Evolutionary conservation across 2,113 vertebrate species (phyloP).

Genomic region (Narcine bancroftii): DNA sequence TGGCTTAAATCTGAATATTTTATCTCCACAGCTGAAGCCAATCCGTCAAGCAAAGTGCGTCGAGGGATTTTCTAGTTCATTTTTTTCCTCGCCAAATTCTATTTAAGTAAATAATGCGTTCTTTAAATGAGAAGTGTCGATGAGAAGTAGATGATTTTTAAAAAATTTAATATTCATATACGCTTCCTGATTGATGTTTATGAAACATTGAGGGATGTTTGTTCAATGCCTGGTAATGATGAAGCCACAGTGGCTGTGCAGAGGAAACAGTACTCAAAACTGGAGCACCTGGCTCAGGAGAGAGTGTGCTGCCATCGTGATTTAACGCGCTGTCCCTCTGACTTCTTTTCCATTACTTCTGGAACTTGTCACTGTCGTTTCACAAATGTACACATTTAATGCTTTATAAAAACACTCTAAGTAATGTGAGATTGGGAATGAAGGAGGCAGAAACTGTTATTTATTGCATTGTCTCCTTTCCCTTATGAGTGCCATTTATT

Average conservation of each 20-base stretch:
- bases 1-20: neutral
- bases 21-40: neutral
- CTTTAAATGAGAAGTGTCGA: neutral
- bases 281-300: neutral
- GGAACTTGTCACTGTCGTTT: neutral
- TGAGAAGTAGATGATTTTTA: neutral
- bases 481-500: neutral
- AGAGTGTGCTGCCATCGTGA: neutral
- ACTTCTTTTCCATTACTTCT: neutral
- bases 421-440: slow-evolving; percentile 2
- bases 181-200: neutral
- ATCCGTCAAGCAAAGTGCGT: neutral
- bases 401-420: slow-evolving; percentile 5
- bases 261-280: neutral
- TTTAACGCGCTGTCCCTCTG: neutral
- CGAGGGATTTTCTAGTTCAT: neutral
- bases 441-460: neutral
- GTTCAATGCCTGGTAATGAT: neutral
- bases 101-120: slow-evolving; percentile 2
- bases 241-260: neutral
- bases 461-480: neutral
- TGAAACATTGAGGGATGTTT: neutral
- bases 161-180: slow-evolving; percentile 1
- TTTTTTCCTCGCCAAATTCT: neutral
- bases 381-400: neutral